A percentile compares a stretch with the other conserved stretches of the same genome.
These are phyloP conservation scores for Galleria mellonella DNA, from an alignment of 1,140 invertebrate species.

Conservation along the genomic window DNA sequence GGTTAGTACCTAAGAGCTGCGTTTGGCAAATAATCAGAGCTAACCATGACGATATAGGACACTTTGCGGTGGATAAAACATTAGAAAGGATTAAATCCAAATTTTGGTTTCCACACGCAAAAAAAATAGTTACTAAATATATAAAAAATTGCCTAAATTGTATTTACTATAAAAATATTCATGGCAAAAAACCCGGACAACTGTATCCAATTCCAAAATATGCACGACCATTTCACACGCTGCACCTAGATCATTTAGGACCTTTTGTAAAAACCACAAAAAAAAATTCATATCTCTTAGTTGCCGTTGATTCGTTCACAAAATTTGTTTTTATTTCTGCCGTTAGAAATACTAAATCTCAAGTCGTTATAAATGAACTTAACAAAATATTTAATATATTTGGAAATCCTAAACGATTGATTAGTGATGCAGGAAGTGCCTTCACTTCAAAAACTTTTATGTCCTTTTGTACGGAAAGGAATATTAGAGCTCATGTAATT, in stretches of 20 bases:
- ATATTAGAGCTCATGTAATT: not conserved
- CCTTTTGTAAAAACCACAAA: constrained; percentile 2
- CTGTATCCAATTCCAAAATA: not conserved
- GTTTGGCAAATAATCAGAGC: constrained; percentile 12
- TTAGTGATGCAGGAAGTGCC: not conserved
- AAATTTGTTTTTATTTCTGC: constrained; percentile 2
- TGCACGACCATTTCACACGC: not conserved
- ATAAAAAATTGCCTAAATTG: too few species aligned
- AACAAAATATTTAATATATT: too few species aligned
- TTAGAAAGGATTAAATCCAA: constrained; percentile 17
- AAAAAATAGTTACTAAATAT: constrained; percentile 1
- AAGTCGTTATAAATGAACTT: not conserved
- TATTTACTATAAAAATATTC: not conserved
- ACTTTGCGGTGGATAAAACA: constrained; percentile 26
- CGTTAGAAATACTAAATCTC: not conserved
- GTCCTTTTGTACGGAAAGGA: not conserved
- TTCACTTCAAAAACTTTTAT: not conserved
- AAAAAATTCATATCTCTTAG: not conserved
- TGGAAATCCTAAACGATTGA: not conserved
- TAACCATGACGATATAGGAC: constrained; percentile 33
- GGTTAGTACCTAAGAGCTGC: not conserved
- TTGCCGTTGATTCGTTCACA: not conserved
- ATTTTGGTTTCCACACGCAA: constrained; percentile 29
- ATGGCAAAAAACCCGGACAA: not conserved
- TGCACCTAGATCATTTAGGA: constrained; percentile 3